phyloP scores from a whole-genome alignment of 2,888 invertebrate genomes.

The Microctonus aethiopoides region DNA sequence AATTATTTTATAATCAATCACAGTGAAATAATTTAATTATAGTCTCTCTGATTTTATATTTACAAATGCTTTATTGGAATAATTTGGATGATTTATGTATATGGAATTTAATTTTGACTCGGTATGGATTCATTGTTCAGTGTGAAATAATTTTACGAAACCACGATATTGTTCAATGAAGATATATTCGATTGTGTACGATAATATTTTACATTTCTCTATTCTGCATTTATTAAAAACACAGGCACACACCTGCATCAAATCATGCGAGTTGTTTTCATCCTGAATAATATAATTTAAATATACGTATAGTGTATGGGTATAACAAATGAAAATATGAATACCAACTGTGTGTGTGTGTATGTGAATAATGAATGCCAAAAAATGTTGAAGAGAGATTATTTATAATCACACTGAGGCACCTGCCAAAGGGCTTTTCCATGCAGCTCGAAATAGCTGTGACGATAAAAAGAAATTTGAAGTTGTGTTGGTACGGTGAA shows the following conservation, averaged over 20 bases:
- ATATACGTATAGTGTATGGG: neutral
- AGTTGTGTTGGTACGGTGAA: slow-evolving; percentile 15
- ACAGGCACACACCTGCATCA: neutral
- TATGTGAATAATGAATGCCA: neutral
- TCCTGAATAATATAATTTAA: neutral
- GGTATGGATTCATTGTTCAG: no score
- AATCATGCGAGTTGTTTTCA: neutral
- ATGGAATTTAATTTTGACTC: no score
- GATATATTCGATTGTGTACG: no score
- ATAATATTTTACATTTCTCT: neutral
- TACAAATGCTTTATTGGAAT: no score
- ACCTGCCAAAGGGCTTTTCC: slow-evolving; percentile 62
- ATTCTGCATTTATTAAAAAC: neutral
- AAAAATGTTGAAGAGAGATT: slow-evolving; percentile 43
- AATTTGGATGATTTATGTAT: no score
- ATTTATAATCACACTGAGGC: slow-evolving; percentile 58
- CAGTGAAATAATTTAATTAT: no score
- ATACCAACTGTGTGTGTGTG: neutral
- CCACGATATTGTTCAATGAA: neutral
- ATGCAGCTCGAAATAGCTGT: slow-evolving; percentile 59
- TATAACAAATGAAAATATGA: neutral
- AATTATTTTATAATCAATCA: no score
- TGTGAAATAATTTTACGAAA: no score
- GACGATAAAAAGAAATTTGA: slow-evolving; percentile 38
- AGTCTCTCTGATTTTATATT: no score